A percentile compares a stretch with the other conserved stretches of the same genome.
Conservation (phyloP, 1,140 invertebrate genomes). For the Cydia pomonella region DNA sequence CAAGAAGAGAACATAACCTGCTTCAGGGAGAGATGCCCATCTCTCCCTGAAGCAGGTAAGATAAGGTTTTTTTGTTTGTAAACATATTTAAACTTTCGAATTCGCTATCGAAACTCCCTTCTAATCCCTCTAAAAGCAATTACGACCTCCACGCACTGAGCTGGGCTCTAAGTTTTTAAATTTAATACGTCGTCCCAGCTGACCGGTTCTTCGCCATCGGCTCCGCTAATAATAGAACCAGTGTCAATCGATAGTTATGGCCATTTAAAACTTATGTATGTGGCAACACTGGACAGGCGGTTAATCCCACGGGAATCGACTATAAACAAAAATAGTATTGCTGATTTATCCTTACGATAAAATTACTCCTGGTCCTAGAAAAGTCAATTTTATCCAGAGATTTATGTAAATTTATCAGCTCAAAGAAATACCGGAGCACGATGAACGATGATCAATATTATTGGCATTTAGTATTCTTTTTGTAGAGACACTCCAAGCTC, state of each 20-base stretch:
- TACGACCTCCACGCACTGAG: neutral
- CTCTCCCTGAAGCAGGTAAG: no score
- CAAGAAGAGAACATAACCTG: no score
- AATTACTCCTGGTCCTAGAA: no score
- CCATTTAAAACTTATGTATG: slow-evolving; percentile 13
- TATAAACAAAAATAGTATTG: neutral
- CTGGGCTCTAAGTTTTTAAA: slow-evolving; percentile 24
- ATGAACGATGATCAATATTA: neutral
- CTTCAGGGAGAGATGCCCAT: neutral
- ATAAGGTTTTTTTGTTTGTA: neutral
- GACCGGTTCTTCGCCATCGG: slow-evolving; percentile 13
- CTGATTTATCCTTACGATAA: neutral
- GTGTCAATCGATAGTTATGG: slow-evolving; percentile 30
- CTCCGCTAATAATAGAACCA: slow-evolving; percentile 26
- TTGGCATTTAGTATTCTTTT: no score
- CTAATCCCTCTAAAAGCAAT: neutral
- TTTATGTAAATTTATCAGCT: neutral
- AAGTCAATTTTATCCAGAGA: neutral
- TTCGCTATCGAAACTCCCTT: neutral
- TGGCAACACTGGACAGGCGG: neutral
- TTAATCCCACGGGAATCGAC: slow-evolving; percentile 11
- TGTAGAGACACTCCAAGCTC: no score
- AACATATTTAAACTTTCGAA: neutral
- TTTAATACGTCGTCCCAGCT: slow-evolving; percentile 11
- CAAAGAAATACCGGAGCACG: neutral